phyloP scores from a whole-genome alignment of 2,797 vertebrate species.

The Heteromormyrus szaboi region DNA sequence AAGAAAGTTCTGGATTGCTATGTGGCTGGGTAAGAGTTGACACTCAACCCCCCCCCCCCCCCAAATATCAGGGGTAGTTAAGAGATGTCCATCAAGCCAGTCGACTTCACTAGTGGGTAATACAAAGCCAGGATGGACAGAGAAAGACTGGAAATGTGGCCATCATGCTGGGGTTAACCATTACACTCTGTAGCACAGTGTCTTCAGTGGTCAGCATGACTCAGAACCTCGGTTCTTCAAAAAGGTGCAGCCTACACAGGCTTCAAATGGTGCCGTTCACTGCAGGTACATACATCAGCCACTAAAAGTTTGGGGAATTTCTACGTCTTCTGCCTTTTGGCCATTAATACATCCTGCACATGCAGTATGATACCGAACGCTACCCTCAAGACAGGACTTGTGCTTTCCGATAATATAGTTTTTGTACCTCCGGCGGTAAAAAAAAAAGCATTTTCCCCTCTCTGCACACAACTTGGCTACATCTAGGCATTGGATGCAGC shows the following conservation, averaged over 20 bases:
- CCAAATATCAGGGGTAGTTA: neutral
- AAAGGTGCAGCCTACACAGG: neutral
- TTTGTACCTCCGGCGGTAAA: conserved; percentile 21
- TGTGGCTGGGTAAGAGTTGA: neutral
- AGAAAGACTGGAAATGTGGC: neutral
- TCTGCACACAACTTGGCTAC: conserved; percentile 14
- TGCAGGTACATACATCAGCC: neutral
- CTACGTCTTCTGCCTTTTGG: neutral
- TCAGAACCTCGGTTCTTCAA: neutral
- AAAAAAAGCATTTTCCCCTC: conserved; percentile 11
- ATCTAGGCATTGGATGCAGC: conserved; percentile 23
- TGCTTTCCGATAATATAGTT: neutral
- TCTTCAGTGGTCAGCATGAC: neutral
- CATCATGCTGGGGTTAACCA: neutral
- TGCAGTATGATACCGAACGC: neutral
- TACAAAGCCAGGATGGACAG: neutral
- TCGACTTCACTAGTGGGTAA: neutral
- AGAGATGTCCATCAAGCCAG: neutral
- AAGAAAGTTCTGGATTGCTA: neutral
- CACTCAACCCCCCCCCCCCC: neutral
- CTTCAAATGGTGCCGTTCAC: neutral
- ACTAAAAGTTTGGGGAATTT: neutral
- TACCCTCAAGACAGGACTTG: neutral
- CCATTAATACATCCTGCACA: neutral
- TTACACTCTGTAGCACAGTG: neutral